These are phyloP conservation scores for Bostrychus sinensis DNA, from an alignment of 2,113 vertebrate species.

Conservation along the genomic window DNA sequence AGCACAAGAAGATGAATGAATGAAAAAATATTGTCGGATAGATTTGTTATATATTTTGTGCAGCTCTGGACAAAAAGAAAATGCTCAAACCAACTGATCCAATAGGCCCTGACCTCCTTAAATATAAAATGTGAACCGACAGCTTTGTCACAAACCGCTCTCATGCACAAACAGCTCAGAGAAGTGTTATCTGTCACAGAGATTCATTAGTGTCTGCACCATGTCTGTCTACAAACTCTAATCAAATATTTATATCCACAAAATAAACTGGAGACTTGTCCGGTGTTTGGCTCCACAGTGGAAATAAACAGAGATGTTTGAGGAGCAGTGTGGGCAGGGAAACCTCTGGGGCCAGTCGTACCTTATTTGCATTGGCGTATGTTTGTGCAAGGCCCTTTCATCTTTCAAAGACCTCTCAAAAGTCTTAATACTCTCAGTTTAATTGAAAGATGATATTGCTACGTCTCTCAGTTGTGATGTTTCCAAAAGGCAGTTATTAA, in stretches of 20 bases:
- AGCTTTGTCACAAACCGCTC: too few relatives aligned
- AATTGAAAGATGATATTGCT: not conserved
- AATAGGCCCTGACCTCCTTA: too few relatives aligned
- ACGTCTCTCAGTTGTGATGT: not conserved
- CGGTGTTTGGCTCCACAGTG: constrained; percentile 9
- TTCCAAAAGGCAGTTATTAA: not conserved
- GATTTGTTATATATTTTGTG: too few relatives aligned
- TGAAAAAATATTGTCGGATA: too few relatives aligned
- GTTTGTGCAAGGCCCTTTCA: constrained; percentile 11
- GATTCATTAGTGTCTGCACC: constrained; percentile 4
- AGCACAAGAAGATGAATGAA: too few relatives aligned
- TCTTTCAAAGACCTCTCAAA: constrained; percentile 3
- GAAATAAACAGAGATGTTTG: constrained; percentile 16
- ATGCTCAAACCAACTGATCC: too few relatives aligned
- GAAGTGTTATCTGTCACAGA: not conserved
- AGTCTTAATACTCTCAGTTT: not conserved
- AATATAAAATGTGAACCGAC: too few relatives aligned
- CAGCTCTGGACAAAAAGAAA: too few relatives aligned
- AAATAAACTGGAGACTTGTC: constrained; percentile 10
- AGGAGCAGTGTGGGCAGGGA: not conserved
- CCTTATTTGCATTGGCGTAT: constrained; percentile 19
- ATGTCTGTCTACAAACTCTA: constrained; percentile 5
- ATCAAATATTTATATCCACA: constrained; percentile 24
- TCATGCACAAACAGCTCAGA: too few relatives aligned
- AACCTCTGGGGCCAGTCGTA: constrained; percentile 7